Evolutionary conservation across 2,888 invertebrate genomes (phyloP).

Genomic region (Dasysyrphus tricinctus): DNA sequence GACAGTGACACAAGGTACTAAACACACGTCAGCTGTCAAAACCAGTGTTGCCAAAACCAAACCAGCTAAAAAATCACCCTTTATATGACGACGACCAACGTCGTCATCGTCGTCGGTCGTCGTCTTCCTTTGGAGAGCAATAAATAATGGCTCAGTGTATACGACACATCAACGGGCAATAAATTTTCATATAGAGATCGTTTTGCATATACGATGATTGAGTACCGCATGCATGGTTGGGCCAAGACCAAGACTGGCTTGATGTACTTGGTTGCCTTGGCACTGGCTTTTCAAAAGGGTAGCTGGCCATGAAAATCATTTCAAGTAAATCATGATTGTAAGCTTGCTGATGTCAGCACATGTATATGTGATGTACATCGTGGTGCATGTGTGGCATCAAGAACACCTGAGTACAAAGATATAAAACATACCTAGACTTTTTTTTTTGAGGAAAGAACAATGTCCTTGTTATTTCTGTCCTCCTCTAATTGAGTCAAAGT

Average conservation of each 20-base stretch:
- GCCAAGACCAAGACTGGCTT: background rate
- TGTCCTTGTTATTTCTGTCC: slow-evolving; percentile 5
- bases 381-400: background rate
- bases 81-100: background rate
- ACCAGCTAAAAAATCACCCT: too few species aligned
- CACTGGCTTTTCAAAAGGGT: slow-evolving; percentile 39
- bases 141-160: slow-evolving; percentile 73
- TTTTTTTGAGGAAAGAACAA: background rate
- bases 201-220: slow-evolving; percentile 72
- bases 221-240: slow-evolving; percentile 54
- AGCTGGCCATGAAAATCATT: slow-evolving; percentile 61
- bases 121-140: slow-evolving; percentile 47
- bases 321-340: slow-evolving; percentile 70
- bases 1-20: too few species aligned
- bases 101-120: slow-evolving; percentile 8
- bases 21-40: too few species aligned
- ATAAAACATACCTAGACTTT: slow-evolving; percentile 8
- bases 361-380: background rate
- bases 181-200: slow-evolving; percentile 69
- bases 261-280: slow-evolving; percentile 33
- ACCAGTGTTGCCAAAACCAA: too few species aligned
- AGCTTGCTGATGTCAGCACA: slow-evolving; percentile 57
- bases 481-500: background rate
- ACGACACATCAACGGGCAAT: slow-evolving; percentile 73
- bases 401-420: slow-evolving; percentile 50